Evolutionary conservation across 2,113 vertebrate genomes (phyloP).

Genomic region (Eonycteris spelaea): DNA sequence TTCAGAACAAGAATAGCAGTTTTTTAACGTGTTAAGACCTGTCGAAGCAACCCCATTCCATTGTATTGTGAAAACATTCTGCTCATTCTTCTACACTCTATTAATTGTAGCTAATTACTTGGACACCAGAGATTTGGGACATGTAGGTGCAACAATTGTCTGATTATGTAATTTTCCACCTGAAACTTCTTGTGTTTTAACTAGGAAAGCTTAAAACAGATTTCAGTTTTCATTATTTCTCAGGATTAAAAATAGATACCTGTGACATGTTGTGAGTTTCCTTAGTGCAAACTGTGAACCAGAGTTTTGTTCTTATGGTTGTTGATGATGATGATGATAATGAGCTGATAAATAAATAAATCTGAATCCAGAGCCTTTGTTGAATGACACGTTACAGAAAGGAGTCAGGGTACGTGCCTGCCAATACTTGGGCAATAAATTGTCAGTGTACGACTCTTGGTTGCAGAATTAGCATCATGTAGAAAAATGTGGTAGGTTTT

Average conservation of each 20-base stretch:
- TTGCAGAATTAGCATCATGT: background rate
- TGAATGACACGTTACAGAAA: background rate
- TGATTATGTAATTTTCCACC: background rate
- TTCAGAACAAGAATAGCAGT: background rate
- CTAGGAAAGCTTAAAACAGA: background rate
- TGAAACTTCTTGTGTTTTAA: background rate
- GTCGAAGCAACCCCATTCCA: background rate
- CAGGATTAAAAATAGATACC: background rate
- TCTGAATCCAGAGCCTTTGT: background rate
- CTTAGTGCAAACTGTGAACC: background rate
- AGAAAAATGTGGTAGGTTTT: conserved; percentile 35
- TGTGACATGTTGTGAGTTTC: background rate
- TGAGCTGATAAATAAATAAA: background rate
- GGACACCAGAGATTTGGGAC: background rate
- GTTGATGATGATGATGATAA: background rate
- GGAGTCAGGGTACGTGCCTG: background rate
- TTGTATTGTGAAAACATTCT: background rate
- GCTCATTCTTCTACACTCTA: background rate
- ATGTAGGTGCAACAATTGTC: background rate
- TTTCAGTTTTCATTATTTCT: background rate
- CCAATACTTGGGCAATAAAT: background rate
- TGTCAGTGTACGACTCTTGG: background rate
- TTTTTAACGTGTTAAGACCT: background rate
- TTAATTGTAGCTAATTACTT: background rate
- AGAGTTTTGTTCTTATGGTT: background rate